A percentile compares a stretch with the other conserved stretches of the same genome.
Conservation (phyloP, 2,113 vertebrate species). For the Sinocyclocheilus rhinocerous region DNA sequence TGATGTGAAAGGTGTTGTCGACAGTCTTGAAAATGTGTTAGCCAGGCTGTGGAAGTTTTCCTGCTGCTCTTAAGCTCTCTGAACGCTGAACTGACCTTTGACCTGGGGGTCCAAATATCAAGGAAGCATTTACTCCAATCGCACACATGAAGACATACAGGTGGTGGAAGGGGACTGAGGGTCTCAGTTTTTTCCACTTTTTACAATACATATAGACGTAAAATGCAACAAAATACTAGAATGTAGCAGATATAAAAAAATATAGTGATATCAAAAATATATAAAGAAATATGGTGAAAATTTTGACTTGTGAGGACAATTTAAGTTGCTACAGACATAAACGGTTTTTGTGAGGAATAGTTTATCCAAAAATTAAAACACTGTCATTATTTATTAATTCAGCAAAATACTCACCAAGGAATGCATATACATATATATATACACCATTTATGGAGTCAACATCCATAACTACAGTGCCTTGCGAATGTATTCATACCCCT, state of each 20-base stretch:
- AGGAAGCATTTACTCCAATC: neutral
- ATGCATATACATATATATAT: neutral
- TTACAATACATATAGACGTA: neutral
- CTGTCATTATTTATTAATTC: too few relatives aligned
- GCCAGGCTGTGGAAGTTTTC: neutral
- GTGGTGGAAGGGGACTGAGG: neutral
- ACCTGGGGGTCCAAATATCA: neutral
- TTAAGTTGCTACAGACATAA: too few relatives aligned
- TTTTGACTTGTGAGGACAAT: too few relatives aligned
- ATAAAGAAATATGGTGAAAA: too few relatives aligned
- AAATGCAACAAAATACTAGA: neutral
- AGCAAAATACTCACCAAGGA: conserved; percentile 30
- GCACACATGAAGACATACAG: neutral
- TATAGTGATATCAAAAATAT: too few relatives aligned
- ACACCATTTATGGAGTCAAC: neutral
- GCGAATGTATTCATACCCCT: too few relatives aligned
- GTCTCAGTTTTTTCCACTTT: neutral
- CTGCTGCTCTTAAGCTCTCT: neutral
- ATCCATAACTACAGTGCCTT: neutral
- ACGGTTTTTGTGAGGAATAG: too few relatives aligned
- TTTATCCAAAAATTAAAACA: too few relatives aligned
- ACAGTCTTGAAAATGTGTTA: too few relatives aligned
- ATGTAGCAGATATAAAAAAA: too few relatives aligned
- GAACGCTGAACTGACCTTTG: conserved; percentile 11
- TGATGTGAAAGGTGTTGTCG: neutral